Percentiles rank a stretch among this genome's conserved stretches.
Evolutionary conservation across 2,797 vertebrate species (phyloP).

Genomic region (Notamacropus eugenii): DNA sequence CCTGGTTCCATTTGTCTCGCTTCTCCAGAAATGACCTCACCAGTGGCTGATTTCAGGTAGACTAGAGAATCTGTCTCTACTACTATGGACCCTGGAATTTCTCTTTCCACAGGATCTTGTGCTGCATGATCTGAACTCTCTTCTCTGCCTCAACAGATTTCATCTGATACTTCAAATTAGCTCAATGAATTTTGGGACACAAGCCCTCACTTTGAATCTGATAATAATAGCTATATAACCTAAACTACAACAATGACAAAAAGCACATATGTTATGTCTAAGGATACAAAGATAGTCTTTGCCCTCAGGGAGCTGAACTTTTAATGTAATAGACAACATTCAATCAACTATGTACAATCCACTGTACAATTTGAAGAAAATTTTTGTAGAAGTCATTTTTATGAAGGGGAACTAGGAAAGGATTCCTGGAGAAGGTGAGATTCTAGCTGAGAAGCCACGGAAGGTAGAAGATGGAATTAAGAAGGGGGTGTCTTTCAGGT

Average conservation of each 20-base stretch:
- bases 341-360: no score
- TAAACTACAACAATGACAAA: not conserved
- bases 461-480: no score
- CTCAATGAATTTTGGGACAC: not conserved
- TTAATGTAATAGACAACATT: no score
- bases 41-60: not conserved
- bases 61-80: not conserved
- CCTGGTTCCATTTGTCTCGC: not conserved
- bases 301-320: no score
- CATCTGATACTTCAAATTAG: not conserved
- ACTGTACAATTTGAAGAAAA: no score
- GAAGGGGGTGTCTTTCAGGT: no score
- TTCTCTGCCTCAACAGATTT: not conserved
- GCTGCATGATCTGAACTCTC: not conserved
- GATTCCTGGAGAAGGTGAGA: no score
- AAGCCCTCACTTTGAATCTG: not conserved
- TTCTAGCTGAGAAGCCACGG: no score
- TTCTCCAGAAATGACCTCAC: not conserved
- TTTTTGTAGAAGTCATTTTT: no score
- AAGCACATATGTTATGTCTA: not conserved
- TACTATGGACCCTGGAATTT: not conserved
- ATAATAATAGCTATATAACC: not conserved
- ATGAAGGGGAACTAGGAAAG: no score
- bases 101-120: not conserved
- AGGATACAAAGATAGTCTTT: no score